A percentile compares a stretch with the other conserved stretches of the same genome.
These are phyloP conservation scores for Aplodontia rufa DNA, from an alignment of 2,113 vertebrate genomes.

Conservation along the genomic window DNA sequence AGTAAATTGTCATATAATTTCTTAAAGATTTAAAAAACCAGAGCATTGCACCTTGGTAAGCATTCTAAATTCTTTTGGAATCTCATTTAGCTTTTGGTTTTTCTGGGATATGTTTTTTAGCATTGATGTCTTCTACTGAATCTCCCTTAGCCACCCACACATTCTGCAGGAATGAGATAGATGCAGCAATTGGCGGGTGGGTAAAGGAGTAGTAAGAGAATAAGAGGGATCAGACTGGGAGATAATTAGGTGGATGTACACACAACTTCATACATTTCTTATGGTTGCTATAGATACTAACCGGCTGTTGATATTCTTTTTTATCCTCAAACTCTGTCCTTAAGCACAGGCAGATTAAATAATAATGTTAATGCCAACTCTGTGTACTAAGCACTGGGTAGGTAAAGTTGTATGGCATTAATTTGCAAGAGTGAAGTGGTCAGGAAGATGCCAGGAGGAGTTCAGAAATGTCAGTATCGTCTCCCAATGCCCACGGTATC, in stretches of 20 bases:
- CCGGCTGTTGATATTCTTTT: background rate
- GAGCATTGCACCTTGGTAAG: background rate
- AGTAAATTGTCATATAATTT: background rate
- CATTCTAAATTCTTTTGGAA: background rate
- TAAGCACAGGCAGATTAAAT: background rate
- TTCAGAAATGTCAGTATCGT: background rate
- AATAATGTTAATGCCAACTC: background rate
- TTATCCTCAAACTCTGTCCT: background rate
- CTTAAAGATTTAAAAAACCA: background rate
- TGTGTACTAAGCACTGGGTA: background rate
- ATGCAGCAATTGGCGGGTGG: background rate
- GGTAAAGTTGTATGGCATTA: background rate
- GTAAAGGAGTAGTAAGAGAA: background rate
- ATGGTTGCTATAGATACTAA: conserved; percentile 14
- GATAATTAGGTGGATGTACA: background rate
- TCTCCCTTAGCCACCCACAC: background rate
- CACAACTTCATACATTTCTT: conserved; percentile 7
- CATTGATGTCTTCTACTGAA: background rate
- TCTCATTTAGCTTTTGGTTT: background rate
- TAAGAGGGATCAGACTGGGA: background rate
- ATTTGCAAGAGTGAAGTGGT: background rate
- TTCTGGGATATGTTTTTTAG: background rate
- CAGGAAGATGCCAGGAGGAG: background rate
- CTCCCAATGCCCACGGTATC: background rate
- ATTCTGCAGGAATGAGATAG: background rate